Evolutionary conservation across 1,140 invertebrate species (phyloP).

Genomic region (Cryptotermes secundus): DNA sequence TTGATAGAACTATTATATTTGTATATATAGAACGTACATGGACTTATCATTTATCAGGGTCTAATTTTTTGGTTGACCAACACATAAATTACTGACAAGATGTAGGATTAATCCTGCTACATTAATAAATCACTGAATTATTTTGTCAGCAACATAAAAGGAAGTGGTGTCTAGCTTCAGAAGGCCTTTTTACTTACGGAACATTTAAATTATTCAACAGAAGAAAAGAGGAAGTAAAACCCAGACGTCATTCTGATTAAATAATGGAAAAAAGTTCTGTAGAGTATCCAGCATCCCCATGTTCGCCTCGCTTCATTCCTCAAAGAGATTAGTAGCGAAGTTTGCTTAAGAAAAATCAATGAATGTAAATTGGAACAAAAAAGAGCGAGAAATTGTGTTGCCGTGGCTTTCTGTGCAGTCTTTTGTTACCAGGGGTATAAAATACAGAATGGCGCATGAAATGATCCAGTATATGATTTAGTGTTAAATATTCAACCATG

Average conservation of each 20-base stretch:
- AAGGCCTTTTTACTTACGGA: neutral
- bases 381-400: too few relatives aligned
- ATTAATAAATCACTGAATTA: neutral
- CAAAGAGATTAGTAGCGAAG: neutral
- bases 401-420: too few relatives aligned
- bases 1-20: too few relatives aligned
- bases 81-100: neutral
- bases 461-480: too few relatives aligned
- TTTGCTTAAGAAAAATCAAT: neutral
- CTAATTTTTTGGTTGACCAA: neutral
- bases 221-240: neutral
- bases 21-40: too few relatives aligned
- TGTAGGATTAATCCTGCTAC: neutral
- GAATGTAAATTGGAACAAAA: constrained; percentile 9
- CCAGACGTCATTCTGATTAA: neutral
- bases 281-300: neutral
- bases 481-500: too few relatives aligned
- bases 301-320: neutral
- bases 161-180: neutral
- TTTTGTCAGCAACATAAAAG: neutral
- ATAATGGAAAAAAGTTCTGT: neutral
- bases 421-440: too few relatives aligned
- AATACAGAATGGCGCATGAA: too few relatives aligned
- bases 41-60: neutral
- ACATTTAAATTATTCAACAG: neutral